phyloP scores from a whole-genome alignment of 2,888 invertebrate genomes.

The Rhagonycha lutea region DNA sequence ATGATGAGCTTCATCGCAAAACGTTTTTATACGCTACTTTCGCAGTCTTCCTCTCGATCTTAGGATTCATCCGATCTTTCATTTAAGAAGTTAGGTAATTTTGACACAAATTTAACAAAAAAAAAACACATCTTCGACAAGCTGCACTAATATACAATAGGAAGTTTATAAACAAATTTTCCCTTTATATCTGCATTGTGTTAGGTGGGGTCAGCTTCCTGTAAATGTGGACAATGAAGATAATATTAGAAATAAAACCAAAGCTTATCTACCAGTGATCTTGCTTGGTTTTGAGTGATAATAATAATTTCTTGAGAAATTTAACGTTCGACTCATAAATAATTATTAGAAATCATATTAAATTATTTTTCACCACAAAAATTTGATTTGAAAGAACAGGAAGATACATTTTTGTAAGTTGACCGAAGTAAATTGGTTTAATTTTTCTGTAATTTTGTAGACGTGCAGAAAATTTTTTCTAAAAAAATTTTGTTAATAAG shows the following conservation, averaged over 20 bases:
- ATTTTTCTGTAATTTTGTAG: too few species aligned
- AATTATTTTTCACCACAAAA: not conserved
- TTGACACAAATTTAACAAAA: not conserved
- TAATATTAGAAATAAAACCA: conserved; percentile 17
- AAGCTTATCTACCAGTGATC: conserved; percentile 11
- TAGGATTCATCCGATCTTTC: not conserved
- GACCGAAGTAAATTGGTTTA: too few species aligned
- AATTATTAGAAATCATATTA: not conserved
- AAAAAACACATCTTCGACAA: not conserved
- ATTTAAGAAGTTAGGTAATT: not conserved
- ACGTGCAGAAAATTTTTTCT: too few species aligned
- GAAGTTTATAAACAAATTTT: not conserved
- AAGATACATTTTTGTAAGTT: too few species aligned
- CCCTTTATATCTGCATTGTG: conserved; percentile 16
- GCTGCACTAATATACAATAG: not conserved
- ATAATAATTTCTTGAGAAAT: not conserved
- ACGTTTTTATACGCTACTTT: conserved; percentile 33
- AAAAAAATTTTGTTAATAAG: too few species aligned
- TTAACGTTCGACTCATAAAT: not conserved
- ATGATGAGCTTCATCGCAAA: conserved; percentile 57
- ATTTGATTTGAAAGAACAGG: not conserved
- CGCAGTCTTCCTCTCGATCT: not conserved
- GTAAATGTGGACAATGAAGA: conserved; percentile 22
- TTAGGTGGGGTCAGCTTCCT: conserved; percentile 25
- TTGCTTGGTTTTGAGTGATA: not conserved